Evolutionary conservation across 2,113 vertebrate species (phyloP).

Genomic region (Agapornis roseicollis): DNA sequence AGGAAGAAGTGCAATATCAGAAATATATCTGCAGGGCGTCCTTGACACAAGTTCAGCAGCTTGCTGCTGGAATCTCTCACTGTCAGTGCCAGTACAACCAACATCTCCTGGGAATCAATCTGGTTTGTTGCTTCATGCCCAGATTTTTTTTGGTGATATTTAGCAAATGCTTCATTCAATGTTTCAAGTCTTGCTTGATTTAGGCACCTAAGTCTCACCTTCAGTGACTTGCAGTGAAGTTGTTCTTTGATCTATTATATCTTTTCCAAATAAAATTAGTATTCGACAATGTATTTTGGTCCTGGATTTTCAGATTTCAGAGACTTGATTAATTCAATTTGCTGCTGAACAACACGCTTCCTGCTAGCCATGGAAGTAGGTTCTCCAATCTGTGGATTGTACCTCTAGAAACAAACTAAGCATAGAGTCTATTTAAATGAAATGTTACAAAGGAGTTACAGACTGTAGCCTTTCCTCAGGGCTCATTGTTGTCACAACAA

Average conservation of each 20-base stretch:
- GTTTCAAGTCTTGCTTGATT: background rate
- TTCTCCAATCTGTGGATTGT: background rate
- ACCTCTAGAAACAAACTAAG: background rate
- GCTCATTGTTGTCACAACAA: background rate
- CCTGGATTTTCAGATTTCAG: background rate
- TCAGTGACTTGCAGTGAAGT: background rate
- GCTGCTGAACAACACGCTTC: background rate
- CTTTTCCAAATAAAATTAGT: background rate
- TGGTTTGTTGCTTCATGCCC: background rate
- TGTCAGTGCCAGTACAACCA: background rate
- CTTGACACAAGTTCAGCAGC: background rate
- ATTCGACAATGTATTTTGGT: background rate
- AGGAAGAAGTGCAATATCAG: background rate
- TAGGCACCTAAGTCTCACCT: background rate
- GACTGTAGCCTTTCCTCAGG: background rate
- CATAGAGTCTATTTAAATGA: background rate
- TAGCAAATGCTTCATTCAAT: background rate
- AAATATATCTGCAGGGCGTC: background rate
- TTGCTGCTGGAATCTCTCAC: background rate
- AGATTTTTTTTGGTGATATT: background rate
- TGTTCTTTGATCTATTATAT: background rate
- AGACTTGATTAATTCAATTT: background rate
- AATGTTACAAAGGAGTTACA: background rate
- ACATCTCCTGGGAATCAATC: background rate
- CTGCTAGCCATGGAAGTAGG: background rate